Percentiles rank a stretch among this genome's conserved stretches.
Evolutionary conservation across 1,140 invertebrate genomes (phyloP).

Genomic region (Idris sp.): DNA sequence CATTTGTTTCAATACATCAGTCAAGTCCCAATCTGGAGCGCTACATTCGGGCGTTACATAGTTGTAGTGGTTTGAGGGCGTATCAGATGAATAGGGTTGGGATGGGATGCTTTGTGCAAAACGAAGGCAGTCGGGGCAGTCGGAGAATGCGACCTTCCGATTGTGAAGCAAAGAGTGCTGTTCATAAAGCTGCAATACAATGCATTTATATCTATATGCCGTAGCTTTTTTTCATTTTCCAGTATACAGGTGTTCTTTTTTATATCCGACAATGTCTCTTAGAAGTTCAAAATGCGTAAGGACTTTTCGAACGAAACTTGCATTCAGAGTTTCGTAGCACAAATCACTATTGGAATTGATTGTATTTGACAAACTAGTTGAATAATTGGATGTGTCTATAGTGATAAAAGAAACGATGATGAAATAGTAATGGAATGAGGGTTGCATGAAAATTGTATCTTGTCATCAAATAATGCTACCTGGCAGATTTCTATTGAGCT

Average conservation of each 20-base stretch:
- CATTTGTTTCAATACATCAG: conserved; percentile 42
- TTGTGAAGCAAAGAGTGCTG: conserved; percentile 51
- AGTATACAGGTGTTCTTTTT: conserved; percentile 58
- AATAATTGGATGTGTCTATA: conserved; percentile 38
- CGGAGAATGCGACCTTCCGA: conserved; percentile 53
- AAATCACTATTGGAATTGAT: conserved; percentile 45
- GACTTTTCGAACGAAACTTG: conserved; percentile 38
- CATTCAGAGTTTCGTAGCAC: conserved; percentile 31
- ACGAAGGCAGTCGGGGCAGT: conserved; percentile 50
- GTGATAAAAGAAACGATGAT: conserved; percentile 13
- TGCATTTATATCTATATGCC: conserved; percentile 53
- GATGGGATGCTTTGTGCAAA: conserved; percentile 49
- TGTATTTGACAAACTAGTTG: conserved; percentile 52
- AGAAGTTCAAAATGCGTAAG: conserved; percentile 51
- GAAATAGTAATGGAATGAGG: conserved; percentile 4
- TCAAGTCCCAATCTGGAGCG: conserved; percentile 47
- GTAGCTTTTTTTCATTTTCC: conserved; percentile 50
- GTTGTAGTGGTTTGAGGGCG: conserved; percentile 49
- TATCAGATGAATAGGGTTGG: conserved; percentile 58
- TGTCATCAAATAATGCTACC: conserved; percentile 1
- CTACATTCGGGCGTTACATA: conserved; percentile 34
- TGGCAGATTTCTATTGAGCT: conserved; percentile 10
- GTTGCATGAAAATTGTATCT: conserved; percentile 25
- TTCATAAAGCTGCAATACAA: conserved; percentile 46
- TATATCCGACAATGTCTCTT: conserved; percentile 47